Evolutionary conservation across 2,113 vertebrate species (phyloP), one percentile per base, ranked within the genome.

Genomic region (Myrmophylax atrothorax): DNA sequence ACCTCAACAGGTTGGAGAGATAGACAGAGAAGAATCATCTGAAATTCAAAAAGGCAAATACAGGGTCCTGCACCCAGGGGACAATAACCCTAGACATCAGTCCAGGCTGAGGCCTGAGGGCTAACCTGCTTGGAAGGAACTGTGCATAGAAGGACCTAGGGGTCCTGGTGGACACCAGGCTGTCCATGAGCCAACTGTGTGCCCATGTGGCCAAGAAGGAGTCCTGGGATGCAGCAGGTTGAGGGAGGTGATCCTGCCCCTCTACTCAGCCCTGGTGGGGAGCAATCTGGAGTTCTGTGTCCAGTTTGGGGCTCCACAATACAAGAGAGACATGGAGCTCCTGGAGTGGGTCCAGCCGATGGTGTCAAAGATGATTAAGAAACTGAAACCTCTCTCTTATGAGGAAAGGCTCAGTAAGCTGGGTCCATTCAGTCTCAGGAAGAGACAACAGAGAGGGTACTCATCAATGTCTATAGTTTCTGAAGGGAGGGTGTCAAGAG

Each of bases 1-100:
- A 24, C 26, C 9, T 44, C 0, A 2, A 5, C 23, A 18, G 3
- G 4, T 9, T 67, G 28, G 5, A 38, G 26, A 38, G 15, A 38
- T 14, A 15, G 15, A 28, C 18, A 33, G 44, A 81, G 33, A 66
- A 23, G 26, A 81, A 24, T 4, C 8, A 14, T 13, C 9, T 44
- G 44, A 58, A 66, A 12, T 50, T 58, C 22, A 66, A 28, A 50
- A 10, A 44, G 37, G 22, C 4, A 58, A 74, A 73, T 33, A 12
- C 22, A 50, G 17, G 18, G 31, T 35, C 7, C 17, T 64, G 25
- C 17, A 49, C 14, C 23, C 35, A 24, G 6, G n/a, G 22, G 33
- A 52, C 26, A 33, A 52, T 23, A 37, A 66, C 7, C 4, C 4
- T 13, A 11, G 13, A 37, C 20, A 42, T 5, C 31, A 18, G 3